Evolutionary conservation across 2,797 vertebrate species (phyloP).

Genomic region (Capromys pilorides): DNA sequence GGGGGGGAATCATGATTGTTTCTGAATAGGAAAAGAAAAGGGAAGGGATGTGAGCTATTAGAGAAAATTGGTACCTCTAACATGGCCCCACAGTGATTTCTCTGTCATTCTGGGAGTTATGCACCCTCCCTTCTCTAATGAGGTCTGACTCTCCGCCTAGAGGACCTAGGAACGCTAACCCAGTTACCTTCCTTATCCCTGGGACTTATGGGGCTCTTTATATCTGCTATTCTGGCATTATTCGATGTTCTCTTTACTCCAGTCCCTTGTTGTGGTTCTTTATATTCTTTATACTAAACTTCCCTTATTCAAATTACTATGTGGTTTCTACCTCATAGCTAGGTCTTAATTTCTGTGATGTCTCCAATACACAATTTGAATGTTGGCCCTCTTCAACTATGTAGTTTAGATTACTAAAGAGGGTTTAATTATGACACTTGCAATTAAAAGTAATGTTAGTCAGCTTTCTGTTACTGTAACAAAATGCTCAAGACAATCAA

Average conservation of each 20-base stretch:
- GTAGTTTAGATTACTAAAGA: background rate
- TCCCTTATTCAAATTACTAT: constrained; percentile 8
- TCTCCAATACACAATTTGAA: background rate
- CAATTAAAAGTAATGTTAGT: constrained; percentile 11
- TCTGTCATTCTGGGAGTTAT: background rate
- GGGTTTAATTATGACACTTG: constrained; percentile 20
- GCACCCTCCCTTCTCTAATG: background rate
- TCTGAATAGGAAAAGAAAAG: constrained; percentile 37
- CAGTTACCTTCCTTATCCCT: background rate
- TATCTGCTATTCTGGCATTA: background rate
- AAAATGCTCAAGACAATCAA: background rate
- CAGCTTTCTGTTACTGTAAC: background rate
- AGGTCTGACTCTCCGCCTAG: background rate
- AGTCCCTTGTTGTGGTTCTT: constrained; percentile 7
- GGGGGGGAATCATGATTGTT: background rate
- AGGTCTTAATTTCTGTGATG: background rate
- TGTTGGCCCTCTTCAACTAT: background rate
- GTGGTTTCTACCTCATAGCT: background rate
- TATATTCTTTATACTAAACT: constrained; percentile 37
- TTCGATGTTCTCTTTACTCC: background rate
- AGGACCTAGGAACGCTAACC: background rate
- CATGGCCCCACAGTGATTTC: background rate
- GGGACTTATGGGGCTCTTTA: background rate
- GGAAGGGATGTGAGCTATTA: background rate
- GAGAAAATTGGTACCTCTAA: background rate